A percentile compares a stretch with the other conserved stretches of the same genome.
Conservation (phyloP, 2,797 vertebrate genomes). For the Astyanax mexicanus region DNA sequence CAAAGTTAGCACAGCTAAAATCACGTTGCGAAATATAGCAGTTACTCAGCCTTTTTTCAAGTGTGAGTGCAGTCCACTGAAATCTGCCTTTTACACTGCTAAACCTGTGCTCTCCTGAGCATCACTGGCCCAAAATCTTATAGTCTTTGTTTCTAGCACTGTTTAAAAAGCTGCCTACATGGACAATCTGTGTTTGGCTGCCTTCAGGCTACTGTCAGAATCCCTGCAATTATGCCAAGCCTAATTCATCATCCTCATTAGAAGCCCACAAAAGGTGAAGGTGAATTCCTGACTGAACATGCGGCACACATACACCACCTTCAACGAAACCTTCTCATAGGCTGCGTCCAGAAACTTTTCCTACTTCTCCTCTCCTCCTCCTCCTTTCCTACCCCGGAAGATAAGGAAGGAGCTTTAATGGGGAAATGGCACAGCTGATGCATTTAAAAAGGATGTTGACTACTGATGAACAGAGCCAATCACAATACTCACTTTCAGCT, state of each 20-base stretch:
- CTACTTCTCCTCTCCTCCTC: no score
- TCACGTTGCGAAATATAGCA: background rate
- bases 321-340: background rate
- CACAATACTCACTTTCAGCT: no score
- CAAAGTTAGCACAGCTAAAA: constrained; percentile 29
- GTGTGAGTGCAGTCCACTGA: background rate
- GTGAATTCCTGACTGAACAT: background rate
- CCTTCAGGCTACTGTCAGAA: constrained; percentile 37
- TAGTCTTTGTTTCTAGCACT: constrained; percentile 13
- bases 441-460: no score
- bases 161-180: background rate
- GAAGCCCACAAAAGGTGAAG: constrained; percentile 53
- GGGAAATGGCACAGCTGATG: no score
- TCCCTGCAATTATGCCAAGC: constrained; percentile 54
- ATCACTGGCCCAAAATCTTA: constrained; percentile 1
- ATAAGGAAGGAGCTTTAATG: no score
- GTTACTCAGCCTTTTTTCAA: constrained; percentile 1
- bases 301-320: constrained; percentile 51
- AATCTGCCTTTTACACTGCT: background rate
- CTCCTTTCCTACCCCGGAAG: no score
- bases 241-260: constrained; percentile 72
- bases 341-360: no score
- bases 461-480: no score
- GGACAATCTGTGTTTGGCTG: background rate
- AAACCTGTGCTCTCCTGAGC: background rate